A percentile compares a stretch with the other conserved stretches of the same genome.
Conservation (phyloP, 2,113 vertebrate species). For the Oncorhynchus kisutch region DNA sequence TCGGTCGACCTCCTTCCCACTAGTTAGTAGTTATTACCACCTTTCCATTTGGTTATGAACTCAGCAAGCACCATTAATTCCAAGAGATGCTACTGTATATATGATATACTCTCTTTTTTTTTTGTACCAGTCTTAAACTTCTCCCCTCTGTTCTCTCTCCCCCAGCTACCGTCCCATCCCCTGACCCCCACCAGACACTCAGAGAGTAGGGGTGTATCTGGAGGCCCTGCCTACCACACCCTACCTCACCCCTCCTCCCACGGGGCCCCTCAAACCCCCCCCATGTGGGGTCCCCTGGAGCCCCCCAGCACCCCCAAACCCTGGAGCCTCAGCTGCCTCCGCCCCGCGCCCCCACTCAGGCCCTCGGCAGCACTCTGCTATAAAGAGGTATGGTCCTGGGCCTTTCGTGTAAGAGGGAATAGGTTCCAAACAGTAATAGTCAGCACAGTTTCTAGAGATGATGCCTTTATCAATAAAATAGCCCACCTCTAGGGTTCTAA, state of each 20-base stretch:
- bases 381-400: slow-evolving; percentile 83
- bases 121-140: not conserved
- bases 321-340: slow-evolving; percentile 95
- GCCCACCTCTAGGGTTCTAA: not conserved
- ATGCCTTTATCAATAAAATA: not conserved
- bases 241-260: slow-evolving; percentile 86
- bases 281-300: slow-evolving; percentile 89
- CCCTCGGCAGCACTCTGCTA: slow-evolving; percentile 92
- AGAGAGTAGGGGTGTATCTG: slow-evolving; percentile 79
- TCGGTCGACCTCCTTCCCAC: too few species aligned
- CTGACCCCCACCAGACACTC: slow-evolving; percentile 86
- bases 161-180: slow-evolving; percentile 86
- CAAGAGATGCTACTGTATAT: too few species aligned
- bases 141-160: not conserved
- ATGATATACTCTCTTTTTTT: too few species aligned
- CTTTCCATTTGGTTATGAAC: too few species aligned
- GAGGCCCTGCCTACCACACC: slow-evolving; percentile 83
- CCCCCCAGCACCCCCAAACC: slow-evolving; percentile 90
- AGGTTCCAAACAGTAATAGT: not conserved
- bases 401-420: not conserved
- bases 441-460: too few species aligned
- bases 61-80: too few species aligned
- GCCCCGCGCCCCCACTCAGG: slow-evolving; percentile 89
- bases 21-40: too few species aligned
- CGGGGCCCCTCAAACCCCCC: slow-evolving; percentile 75